Evolutionary conservation across 2,888 invertebrate genomes (phyloP).

Genomic region (Atethmia centrago): DNA sequence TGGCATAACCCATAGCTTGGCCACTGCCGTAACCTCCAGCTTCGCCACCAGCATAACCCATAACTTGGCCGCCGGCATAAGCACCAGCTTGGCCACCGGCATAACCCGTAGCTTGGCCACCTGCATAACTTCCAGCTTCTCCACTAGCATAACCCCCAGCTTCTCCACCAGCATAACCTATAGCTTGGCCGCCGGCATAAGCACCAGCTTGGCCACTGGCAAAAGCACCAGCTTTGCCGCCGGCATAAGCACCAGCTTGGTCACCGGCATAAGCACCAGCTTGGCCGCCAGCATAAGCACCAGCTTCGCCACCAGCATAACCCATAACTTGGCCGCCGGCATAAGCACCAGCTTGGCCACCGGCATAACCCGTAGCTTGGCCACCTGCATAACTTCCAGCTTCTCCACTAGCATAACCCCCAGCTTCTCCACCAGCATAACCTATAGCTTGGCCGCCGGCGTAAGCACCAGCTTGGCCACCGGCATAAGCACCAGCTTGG

Average conservation of each 20-base stretch:
- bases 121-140: neutral
- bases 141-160: neutral
- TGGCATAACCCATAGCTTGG: neutral
- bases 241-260: fast-evolving
- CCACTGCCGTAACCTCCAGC: constrained; percentile 5
- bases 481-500: neutral
- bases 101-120: neutral
- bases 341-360: neutral
- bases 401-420: neutral
- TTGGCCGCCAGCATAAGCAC: neutral
- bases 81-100: neutral
- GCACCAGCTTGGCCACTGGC: neutral
- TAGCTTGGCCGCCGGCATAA: neutral
- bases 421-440: neutral
- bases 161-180: neutral
- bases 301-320: neutral
- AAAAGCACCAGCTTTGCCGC: neutral
- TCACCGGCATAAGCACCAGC: neutral
- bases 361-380: neutral
- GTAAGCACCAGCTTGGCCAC: neutral
- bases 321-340: neutral
- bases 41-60: neutral
- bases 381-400: neutral
- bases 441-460: neutral
- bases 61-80: neutral